Percentiles rank a stretch among this genome's conserved stretches.
Evolutionary conservation across 2,888 invertebrate species (phyloP).

Genomic region (Fragum whitleyi): DNA sequence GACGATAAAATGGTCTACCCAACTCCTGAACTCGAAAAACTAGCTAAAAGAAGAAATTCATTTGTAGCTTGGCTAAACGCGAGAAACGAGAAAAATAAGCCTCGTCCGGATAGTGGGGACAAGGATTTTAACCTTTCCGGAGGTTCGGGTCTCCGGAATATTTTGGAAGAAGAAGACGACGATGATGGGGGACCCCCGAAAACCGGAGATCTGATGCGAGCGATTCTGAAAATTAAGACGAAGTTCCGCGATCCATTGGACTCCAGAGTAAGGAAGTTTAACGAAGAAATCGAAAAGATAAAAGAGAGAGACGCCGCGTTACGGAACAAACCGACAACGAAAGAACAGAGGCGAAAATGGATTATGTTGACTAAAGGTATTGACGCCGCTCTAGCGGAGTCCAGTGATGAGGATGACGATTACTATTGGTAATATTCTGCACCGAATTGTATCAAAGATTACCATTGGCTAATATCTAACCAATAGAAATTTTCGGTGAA

Average conservation of each 20-base stretch:
- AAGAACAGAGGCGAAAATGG: conserved; percentile 57
- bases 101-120: conserved; percentile 11
- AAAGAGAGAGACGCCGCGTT: conserved; percentile 49
- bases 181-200: conserved; percentile 33
- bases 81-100: conserved; percentile 18
- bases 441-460: no score
- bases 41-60: conserved; percentile 49
- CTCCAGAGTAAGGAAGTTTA: conserved; percentile 57
- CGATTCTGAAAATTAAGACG: conserved; percentile 55
- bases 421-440: conserved; percentile 21
- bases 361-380: conserved; percentile 62
- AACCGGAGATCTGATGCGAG: conserved; percentile 59
- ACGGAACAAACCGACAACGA: conserved; percentile 33
- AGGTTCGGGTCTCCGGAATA: conserved; percentile 25
- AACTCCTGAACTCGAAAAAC: conserved; percentile 22
- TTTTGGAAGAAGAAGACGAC: conserved; percentile 45
- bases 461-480: no score
- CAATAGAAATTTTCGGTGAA: no score
- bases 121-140: conserved; percentile 7
- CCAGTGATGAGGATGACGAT: conserved; percentile 64
- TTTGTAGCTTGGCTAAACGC: conserved; percentile 43
- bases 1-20: conserved; percentile 26
- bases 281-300: conserved; percentile 58
- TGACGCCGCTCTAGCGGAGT: conserved; percentile 62
- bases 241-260: conserved; percentile 59